These are phyloP conservation scores for Phengaris arion DNA, from an alignment of 2,888 invertebrate species.

Conservation along the genomic window DNA sequence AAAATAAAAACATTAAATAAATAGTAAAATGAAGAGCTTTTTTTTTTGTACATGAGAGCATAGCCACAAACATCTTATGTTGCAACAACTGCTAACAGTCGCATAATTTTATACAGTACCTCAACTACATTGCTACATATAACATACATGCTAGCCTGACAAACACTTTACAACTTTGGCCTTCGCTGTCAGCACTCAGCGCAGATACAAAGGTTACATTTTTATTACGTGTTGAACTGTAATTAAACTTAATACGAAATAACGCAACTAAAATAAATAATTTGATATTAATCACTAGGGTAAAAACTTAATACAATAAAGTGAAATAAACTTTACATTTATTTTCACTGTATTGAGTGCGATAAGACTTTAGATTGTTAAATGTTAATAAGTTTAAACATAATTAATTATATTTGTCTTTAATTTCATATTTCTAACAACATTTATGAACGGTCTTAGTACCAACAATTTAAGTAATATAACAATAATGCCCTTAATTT, in stretches of 20 bases:
- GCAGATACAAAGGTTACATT: conserved; percentile 25
- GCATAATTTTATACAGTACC: neutral
- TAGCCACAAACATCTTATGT: too few relatives aligned
- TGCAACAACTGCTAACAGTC: too few relatives aligned
- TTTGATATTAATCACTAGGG: neutral
- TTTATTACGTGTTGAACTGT: conserved; percentile 22
- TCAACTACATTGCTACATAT: neutral
- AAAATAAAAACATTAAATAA: too few relatives aligned
- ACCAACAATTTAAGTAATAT: too few relatives aligned
- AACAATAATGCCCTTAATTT: too few relatives aligned
- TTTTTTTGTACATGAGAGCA: too few relatives aligned
- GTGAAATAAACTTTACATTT: neutral
- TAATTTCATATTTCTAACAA: too few relatives aligned
- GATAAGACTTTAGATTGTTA: neutral
- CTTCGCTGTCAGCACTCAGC: conserved; percentile 20
- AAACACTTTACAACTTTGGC: conserved; percentile 20
- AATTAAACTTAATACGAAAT: conserved; percentile 21
- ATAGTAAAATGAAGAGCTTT: too few relatives aligned
- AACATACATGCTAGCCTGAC: neutral
- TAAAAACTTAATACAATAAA: neutral
- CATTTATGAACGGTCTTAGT: too few relatives aligned
- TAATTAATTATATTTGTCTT: too few relatives aligned
- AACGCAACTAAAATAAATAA: conserved; percentile 4
- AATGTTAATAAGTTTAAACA: neutral
- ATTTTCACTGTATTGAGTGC: neutral